phyloP scores from a whole-genome alignment of 2,113 vertebrate genomes.

The Oriolus oriolus region DNA sequence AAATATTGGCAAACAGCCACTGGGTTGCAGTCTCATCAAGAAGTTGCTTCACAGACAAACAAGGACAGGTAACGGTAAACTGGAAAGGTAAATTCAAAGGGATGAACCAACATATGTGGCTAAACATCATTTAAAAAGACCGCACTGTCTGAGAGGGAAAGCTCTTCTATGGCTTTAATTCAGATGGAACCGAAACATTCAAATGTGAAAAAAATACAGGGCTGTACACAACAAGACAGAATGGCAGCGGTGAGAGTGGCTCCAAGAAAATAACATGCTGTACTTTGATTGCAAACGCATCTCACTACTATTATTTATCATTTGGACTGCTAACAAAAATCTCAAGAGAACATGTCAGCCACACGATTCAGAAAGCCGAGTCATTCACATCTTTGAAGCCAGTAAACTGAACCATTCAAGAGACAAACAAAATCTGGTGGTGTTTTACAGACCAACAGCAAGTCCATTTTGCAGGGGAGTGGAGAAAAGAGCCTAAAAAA shows the following conservation, averaged over 20 bases:
- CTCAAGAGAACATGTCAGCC: background rate
- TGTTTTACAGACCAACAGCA: background rate
- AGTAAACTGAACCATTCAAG: background rate
- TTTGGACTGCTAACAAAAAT: background rate
- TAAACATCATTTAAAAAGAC: background rate
- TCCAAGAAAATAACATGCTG: background rate
- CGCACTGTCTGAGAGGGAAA: background rate
- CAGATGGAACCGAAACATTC: background rate
- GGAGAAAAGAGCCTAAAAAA: background rate
- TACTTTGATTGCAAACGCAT: background rate
- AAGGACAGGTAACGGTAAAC: background rate
- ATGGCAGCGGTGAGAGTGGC: fast-evolving
- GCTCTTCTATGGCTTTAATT: background rate
- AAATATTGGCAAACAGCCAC: constrained; percentile 76
- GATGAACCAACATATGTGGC: fast-evolving
- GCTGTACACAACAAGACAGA: fast-evolving
- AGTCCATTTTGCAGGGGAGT: background rate
- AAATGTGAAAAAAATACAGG: background rate
- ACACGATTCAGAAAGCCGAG: background rate
- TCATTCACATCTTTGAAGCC: background rate
- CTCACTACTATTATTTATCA: background rate
- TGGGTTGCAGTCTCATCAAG: constrained; percentile 28
- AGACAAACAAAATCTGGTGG: background rate
- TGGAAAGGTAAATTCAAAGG: background rate
- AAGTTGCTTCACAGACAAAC: background rate